These are phyloP conservation scores for Bombus terrestris DNA, from an alignment of 1,140 invertebrate species.

Conservation along the genomic window DNA sequence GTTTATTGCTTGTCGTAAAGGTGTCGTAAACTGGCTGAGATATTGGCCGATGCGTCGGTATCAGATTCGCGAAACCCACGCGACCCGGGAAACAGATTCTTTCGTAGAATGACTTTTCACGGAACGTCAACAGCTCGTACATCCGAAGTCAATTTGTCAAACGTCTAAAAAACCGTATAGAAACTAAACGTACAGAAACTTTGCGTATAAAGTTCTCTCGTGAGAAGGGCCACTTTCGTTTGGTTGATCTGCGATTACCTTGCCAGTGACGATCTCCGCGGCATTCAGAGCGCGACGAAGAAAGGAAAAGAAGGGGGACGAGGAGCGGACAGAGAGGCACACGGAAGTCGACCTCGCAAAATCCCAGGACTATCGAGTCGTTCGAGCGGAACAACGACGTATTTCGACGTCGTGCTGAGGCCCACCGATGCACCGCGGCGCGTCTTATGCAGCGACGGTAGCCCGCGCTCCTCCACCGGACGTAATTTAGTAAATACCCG, in stretches of 20 bases:
- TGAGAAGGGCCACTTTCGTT: not conserved
- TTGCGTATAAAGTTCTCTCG: not conserved
- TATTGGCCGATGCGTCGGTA: conserved; percentile 20
- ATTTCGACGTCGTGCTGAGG: conserved; percentile 38
- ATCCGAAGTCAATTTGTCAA: not conserved
- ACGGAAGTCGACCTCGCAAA: conserved; percentile 26
- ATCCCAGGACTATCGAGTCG: conserved; percentile 26
- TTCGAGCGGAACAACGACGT: conserved; percentile 23
- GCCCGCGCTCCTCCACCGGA: conserved; percentile 49
- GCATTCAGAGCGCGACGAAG: conserved; percentile 24
- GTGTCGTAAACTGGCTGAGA: conserved; percentile 37
- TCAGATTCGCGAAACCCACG: conserved; percentile 6
- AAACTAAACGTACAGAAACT: no score
- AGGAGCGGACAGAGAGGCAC: not conserved
- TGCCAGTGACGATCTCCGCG: not conserved
- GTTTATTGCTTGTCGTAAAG: conserved; percentile 39
- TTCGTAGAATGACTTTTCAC: not conserved
- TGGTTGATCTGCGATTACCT: not conserved
- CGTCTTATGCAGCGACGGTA: conserved; percentile 42
- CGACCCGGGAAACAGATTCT: not conserved
- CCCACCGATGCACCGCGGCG: not conserved
- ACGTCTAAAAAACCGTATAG: not conserved
- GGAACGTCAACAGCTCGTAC: not conserved
- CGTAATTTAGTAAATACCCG: conserved; percentile 65
- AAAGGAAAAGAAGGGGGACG: not conserved